Base-by-base conservation (phyloP, 2,797 vertebrate genomes). In the Centropyge bicolor region DNA sequence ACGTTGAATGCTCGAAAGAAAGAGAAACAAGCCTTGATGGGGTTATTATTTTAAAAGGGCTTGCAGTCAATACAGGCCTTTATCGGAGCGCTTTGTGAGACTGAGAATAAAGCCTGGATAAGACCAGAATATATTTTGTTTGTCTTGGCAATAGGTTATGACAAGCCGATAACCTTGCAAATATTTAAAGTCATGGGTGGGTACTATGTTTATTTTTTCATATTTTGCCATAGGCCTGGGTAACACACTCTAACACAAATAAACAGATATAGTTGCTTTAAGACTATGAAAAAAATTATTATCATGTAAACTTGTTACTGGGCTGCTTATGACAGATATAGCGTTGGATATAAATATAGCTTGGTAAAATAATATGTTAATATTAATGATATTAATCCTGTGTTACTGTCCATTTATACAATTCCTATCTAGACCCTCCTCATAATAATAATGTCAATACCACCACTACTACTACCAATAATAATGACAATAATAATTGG, bases 61-160 rank as follows among this genome's bases (percentile, higher is more conserved):
- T 81, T 84, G 80, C 55, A 40, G 20, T 59, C n/a, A 54, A 59
- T 63, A 63, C 20, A 77, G 43, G 13, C 22, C 10, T 31, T 64
- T 62, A 72, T 82, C 49, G 38, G 54, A 1, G 49, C 41, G 40
- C 72, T 78, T 52, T 67, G 68, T 73, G 66, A 56, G 56, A 22
- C 35, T 51, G 45, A 1, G 57, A 61, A 69, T 59, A 43, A 51
- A 70, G 41, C 20, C 65, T 51, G 35, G 64, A 74, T 69, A 40
- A 65, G 17, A 55, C 6, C 41, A 77, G 45, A 74, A 75, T 8
- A 63, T 68, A 2, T 5, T 49, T 8, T 89, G 79, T 89, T 88
- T 84, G 82, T 64, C n/a, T 84, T 79, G 60, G 24, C 80, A 20
- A 76, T 56, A 74, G 57, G 46, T 79, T 79, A 83, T 87, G 74